Percentiles rank a stretch among this genome's conserved stretches.
These are phyloP conservation scores for Lamellibrachia satsuma DNA, from an alignment of 2,888 invertebrate genomes.

Conservation along the genomic window DNA sequence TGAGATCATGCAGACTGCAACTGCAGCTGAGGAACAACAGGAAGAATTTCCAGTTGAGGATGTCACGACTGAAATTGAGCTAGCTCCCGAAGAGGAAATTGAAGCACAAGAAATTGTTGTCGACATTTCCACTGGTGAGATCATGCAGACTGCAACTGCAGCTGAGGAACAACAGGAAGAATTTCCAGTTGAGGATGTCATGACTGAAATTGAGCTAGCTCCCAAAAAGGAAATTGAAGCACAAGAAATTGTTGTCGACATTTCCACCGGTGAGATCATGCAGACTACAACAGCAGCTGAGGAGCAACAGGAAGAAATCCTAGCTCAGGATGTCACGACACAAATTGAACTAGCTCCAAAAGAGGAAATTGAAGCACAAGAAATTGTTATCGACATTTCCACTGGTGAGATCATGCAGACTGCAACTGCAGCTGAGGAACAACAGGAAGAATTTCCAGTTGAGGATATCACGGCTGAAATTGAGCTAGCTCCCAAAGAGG, in stretches of 20 bases:
- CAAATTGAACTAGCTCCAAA: neutral
- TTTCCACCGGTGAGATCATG: neutral
- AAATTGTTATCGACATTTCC: neutral
- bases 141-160: neutral
- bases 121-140: neutral
- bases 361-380: neutral
- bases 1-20: no score
- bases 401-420: no score
- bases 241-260: constrained; percentile 1
- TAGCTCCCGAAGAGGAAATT: neutral
- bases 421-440: no score
- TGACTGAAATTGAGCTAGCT: constrained; percentile 13
- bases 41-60: no score
- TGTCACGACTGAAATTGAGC: neutral
- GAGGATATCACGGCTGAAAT: constrained; percentile 18
- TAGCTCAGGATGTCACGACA: neutral
- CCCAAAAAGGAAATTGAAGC: constrained; percentile 7
- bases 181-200: neutral
- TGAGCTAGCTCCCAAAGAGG: neutral
- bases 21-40: no score
- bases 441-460: neutral
- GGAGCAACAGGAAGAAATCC: neutral
- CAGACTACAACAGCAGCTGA: neutral
- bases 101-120: neutral
- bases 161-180: neutral